phyloP scores from a whole-genome alignment of 2,888 invertebrate species.

The Oegoconia quadripuncta region DNA sequence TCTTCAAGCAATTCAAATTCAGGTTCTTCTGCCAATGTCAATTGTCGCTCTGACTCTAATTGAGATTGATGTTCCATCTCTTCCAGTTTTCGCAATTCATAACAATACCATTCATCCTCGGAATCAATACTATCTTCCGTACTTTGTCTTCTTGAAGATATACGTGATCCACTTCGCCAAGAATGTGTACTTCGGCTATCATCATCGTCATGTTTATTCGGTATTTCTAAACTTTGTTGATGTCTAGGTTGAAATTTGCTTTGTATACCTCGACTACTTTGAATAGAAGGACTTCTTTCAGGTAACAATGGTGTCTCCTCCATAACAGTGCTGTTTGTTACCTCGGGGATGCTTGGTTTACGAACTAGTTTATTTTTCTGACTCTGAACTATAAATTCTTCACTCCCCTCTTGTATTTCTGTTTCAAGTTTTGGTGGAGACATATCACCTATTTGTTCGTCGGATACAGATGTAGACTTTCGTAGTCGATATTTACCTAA shows the following conservation, averaged over 20 bases:
- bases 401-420: constrained; percentile 41
- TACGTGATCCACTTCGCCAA: constrained; percentile 90
- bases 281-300: constrained; percentile 83
- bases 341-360: constrained; percentile 62
- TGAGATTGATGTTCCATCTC: constrained; percentile 89
- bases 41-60: constrained; percentile 81
- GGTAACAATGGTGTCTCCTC: constrained; percentile 74
- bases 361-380: constrained; percentile 50
- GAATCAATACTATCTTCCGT: constrained; percentile 96
- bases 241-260: constrained; percentile 82
- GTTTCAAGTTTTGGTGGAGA: constrained; percentile 56
- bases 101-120: constrained; percentile 96
- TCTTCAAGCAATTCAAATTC: constrained; percentile 77
- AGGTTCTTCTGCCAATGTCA: constrained; percentile 79
- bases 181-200: constrained; percentile 93
- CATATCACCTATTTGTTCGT: constrained; percentile 81
- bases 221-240: constrained; percentile 90
- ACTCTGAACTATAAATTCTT: constrained; percentile 31
- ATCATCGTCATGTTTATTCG: constrained; percentile 87
- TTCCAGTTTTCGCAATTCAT: constrained; percentile 91
- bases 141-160: constrained; percentile 92
- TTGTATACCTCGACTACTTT: constrained; percentile 78
- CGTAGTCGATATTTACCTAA: constrained; percentile 88
- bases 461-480: constrained; percentile 84
- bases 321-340: constrained; percentile 50